Evolutionary conservation across 2,888 invertebrate species (phyloP).

Genomic region (Nyleta sp.): DNA sequence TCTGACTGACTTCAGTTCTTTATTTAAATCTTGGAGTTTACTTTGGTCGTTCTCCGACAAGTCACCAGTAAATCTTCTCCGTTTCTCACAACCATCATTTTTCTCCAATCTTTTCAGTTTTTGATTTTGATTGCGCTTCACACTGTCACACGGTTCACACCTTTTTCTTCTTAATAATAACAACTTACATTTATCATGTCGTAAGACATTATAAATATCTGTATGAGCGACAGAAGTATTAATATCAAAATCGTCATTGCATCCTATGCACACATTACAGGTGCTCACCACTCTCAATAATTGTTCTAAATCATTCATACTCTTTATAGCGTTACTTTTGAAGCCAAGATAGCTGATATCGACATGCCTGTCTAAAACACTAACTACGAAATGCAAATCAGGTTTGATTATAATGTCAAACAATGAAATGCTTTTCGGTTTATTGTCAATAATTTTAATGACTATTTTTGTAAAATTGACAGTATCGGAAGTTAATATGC

Average conservation of each 20-base stretch:
- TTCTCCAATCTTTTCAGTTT: neutral
- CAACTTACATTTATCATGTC: constrained; percentile 13
- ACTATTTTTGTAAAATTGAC: neutral
- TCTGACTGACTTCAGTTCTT: neutral
- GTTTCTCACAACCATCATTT: neutral
- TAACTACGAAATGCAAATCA: constrained; percentile 4
- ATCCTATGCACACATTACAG: neutral
- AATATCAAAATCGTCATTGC: neutral
- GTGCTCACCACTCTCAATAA: neutral
- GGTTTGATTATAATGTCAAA: constrained; percentile 13
- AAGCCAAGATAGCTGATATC: neutral
- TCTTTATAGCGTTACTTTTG: neutral
- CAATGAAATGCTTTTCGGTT: neutral
- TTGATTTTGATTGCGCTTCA: neutral
- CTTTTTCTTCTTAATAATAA: neutral
- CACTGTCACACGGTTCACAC: neutral
- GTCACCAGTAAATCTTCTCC: neutral
- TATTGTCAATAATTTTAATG: neutral
- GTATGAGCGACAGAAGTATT: constrained; percentile 6
- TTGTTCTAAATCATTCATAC: neutral
- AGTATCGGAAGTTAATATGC: neutral
- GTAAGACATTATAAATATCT: constrained; percentile 10
- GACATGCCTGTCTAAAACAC: neutral
- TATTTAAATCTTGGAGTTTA: neutral
- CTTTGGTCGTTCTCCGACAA: neutral